Percentiles rank a stretch among this genome's conserved stretches.
Conservation (phyloP, 2,888 invertebrate species). For the Aphidoletes aphidimyza region DNA sequence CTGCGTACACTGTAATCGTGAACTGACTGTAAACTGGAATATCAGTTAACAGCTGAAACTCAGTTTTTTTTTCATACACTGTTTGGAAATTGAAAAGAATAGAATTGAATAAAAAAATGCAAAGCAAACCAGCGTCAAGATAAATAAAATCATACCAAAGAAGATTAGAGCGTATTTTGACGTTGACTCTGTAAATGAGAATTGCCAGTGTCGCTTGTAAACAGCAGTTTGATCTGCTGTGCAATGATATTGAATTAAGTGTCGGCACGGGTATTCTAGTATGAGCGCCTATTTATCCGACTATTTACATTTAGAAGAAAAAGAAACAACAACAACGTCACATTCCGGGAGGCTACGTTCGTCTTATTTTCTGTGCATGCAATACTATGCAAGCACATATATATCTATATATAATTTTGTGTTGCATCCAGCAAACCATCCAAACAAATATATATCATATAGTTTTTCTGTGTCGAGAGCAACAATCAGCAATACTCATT, state of each 20-base stretch:
- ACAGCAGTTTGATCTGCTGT: too few species aligned
- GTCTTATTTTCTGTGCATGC: background rate
- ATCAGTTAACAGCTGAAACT: too few species aligned
- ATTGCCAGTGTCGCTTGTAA: too few species aligned
- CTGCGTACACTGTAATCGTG: too few species aligned
- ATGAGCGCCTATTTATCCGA: constrained; percentile 11
- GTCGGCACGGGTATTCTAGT: background rate
- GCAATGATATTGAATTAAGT: background rate
- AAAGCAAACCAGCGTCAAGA: background rate
- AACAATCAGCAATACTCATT: background rate
- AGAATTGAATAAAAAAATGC: background rate
- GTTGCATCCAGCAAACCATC: background rate
- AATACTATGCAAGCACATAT: too few species aligned
- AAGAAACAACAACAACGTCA: background rate
- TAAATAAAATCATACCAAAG: constrained; percentile 28
- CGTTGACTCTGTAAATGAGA: too few species aligned
- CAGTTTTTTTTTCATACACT: background rate
- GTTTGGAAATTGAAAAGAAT: background rate
- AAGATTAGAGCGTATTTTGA: background rate
- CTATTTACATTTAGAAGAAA: background rate
- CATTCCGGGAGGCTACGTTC: background rate
- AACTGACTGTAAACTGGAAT: too few species aligned
- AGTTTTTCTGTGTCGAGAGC: background rate
- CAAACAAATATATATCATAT: background rate
- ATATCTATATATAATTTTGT: background rate